Evolutionary conservation across 2,888 invertebrate species (phyloP), one percentile per base, ranked within the genome.

Genomic region (Cosmopolites sordidus): DNA sequence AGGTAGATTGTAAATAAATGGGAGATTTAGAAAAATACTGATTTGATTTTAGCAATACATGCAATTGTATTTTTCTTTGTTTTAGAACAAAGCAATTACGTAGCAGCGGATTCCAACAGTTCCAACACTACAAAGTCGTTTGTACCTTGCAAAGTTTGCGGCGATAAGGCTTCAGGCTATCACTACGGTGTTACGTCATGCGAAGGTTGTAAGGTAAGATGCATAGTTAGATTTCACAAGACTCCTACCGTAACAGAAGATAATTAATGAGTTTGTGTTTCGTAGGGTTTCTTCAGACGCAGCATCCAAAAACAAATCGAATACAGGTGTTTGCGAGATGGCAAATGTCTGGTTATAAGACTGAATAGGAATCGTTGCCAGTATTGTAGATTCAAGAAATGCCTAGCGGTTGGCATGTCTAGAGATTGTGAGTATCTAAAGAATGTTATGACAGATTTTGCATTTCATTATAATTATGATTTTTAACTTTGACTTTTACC

Each of bases 141-240:
- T 71, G 89, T 92, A 62, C 90, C 93, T 53, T 96, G 96, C 78
- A 94, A 93, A 75, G 96, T 97, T 64, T 97, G 97, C 76, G 96
- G 96, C 40, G 97, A 97, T 76, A 91, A 92, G 70, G 91, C 93
- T 27, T 92, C 91, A 17, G 93, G 93, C 44, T 97, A 96, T 76
- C 96, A 97, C 77, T 97, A 97, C 83, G 96, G 97, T 48, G 96
- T 97, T 64, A 96, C 95, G 59, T 94, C 94, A 61, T 97, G 96
- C 76, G 96, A 97, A 76, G 96, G 97, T 63, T 97, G 96, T 78
- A 97, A 96, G 88, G 95, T 95, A 78, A 76, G 50, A 38, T n/a
- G 4, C 3, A 22, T 5, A 5, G 33, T 9, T 12, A 33, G 4
- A 12, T n/a, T n/a, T n/a, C n/a, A n/a, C n/a, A n/a, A n/a, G n/a